Base-by-base conservation (phyloP, 2,888 invertebrate genomes). In the Mesoligia furuncula region DNA sequence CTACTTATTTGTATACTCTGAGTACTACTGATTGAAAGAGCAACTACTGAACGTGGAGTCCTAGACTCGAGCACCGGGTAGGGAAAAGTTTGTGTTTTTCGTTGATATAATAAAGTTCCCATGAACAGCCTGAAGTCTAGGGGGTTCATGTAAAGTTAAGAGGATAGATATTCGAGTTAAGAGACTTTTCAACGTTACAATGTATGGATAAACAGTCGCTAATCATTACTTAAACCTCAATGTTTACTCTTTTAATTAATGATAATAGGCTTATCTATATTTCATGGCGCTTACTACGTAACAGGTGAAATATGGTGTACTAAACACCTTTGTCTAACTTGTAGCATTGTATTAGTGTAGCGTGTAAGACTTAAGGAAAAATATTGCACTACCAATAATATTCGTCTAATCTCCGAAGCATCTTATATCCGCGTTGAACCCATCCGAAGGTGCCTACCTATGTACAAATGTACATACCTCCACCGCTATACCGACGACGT, bases 361-460 rank as follows among this genome's bases (percentile, higher is more conserved):
- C 27, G 15, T 13, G 1, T 57, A 57, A 27, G 15, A 15, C n/a
- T 3, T 11, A 27, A 6, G 57, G 0, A 27, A 59, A 59, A n/a
- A 59, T 6, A 59, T 8, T 31, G 8, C 2, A 24, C 31, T 45
- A 5, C 45, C 1, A 73, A 17, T 66, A 73, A 73, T 80, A 66
- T 73, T 54, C 59, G n/a, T 36, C 15, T 80, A 66, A 80, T 79
- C 45, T 67, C 64, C n/a, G 48, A 69, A 77, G 31, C 59, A 51
- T 17, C 57, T 48, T 42, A 36, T 42, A 80, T 36, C 48, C 27
- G 11, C 27, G n/a, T 45, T 6, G 24, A 64, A 51, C 31, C 11
- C 9, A 65, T 27, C 75, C 42, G 27, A 31, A 75, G 20, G 48
- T 68, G 24, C 54, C 48, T 51, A 24, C 8, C 6, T 51, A 64